Conservation (phyloP, 30 jellyfish, hydroid and myxozoan species). For the Chrysaora quinquecirrha region DNA sequence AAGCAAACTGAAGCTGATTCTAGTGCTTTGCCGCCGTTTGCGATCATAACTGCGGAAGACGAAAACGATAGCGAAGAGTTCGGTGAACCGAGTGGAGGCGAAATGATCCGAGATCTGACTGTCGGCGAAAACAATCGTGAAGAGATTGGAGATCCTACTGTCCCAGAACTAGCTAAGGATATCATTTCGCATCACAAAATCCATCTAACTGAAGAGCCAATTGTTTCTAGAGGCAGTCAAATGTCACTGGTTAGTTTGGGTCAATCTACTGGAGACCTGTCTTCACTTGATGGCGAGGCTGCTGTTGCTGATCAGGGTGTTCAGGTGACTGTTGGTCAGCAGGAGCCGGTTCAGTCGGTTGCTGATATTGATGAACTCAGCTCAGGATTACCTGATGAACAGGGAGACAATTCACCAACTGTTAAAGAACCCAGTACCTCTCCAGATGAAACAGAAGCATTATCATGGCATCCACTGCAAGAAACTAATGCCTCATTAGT, state of each 20-base stretch:
- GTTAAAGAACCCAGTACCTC: background rate
- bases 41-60: no score
- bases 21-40: background rate
- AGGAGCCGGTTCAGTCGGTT: no score
- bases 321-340: background rate
- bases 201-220: constrained; percentile 14
- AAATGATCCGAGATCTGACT: no score
- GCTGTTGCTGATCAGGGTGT: constrained; percentile 6
- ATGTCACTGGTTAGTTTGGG: constrained; percentile 63
- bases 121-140: no score
- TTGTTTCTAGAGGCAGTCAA: constrained; percentile 34
- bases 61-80: background rate
- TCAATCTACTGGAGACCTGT: constrained; percentile 66
- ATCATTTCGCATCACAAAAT: constrained; percentile 1
- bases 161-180: constrained; percentile 24
- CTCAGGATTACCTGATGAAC: no score
- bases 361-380: no score
- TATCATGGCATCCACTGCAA: constrained; percentile 70
- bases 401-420: no score
- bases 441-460: background rate
- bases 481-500: background rate
- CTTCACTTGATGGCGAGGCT: constrained; percentile 32
- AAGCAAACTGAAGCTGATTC: background rate
- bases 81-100: no score
- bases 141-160: background rate